Base-by-base conservation (phyloP, 2,888 invertebrate species). In the Drosophila subquinaria region DNA sequence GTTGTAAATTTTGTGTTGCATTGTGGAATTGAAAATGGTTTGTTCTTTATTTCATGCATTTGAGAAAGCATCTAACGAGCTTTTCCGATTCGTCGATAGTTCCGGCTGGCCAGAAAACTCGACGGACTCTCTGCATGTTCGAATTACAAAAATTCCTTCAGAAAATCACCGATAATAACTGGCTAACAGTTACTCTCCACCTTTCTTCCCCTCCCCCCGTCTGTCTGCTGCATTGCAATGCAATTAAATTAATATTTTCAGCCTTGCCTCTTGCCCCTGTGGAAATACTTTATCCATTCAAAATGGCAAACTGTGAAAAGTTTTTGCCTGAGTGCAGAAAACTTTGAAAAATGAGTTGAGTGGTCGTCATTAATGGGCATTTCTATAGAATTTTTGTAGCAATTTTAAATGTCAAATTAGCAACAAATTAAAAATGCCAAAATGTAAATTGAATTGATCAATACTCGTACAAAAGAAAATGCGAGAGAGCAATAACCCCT, bases 391-490 rank as follows among this genome's bases (percentile, higher is more conserved):
- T 52, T 74, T 61, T 67, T 57, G 69, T 63, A 61, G 17, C 57
- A 57, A 75, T 70, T 68, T 71, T 77, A 72, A 70, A 86, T 79
- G 81, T 79, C 90, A 87, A 87, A 88, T 88, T 85, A 88, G 81
- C 72, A 73, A 69, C 74, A 77, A 81, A 81, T 88, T 79, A 79
- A 73, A 83, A 83, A 81, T 88, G 88, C 73, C 87, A 88, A 63
- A 45, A 43, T 61, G 52, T 61, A 65, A 61, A 42, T 53, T 68
- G 60, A 66, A 69, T 66, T 55, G 64, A 38, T 47, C 64, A 48
- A 53, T 63, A 30, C 8, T 30, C 30, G 8, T 30, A 35, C 51
- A 72, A 63, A 68, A 69, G 56, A 51, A 82, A 57, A 40, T 63
- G 43, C n/a, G 60, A 74, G 60, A 74, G 88, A 60, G 70, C 82